Evolutionary conservation across 1,140 invertebrate species (phyloP), one percentile per base, ranked within the genome.

Genomic region (Ganaspis sp.): DNA sequence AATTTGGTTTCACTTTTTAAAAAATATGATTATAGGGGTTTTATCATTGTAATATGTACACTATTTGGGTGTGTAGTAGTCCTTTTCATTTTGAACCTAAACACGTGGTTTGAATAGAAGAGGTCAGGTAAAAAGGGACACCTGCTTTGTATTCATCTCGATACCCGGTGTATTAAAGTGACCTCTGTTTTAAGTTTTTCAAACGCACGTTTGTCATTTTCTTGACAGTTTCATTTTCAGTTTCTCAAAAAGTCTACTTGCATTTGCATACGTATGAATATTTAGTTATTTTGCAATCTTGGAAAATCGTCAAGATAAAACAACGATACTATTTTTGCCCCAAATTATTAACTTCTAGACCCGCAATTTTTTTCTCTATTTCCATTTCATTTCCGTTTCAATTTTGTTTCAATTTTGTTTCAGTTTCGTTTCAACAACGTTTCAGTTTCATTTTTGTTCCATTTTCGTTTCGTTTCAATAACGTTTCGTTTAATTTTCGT

Each of bases 71-170:
- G 12, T 45, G 12, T 45, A 45, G 4, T 17, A 4, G 40, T 45
- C 12, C 40, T 45, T n/a, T 49, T 17, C 17, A 49, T 49, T 49
- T 49, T 40, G 9, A 40, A n/a, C 0, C 4, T 49, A 8, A 49
- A 64, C 12, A 26, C 42, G 34, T 64, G 72, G 29, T 34, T 34
- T 2, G 17, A 70, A 70, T 45, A 45, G 42, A 17, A n/a, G 45
- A 45, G 58, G 72, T 64, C 73, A 75, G 75, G 77, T 77, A 76
- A 72, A 78, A 77, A 76, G 45, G 71, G 54, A 71, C 84, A 86
- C 83, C 84, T 86, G 84, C 78, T 82, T 81, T 79, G 69, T 26
- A 37, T 70, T 37, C 69, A 19, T n/a, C 19, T n/a, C 40, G 37
- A 53, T 76, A 83, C 45, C 38, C 54, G 38, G 77, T 80, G 82